phyloP scores from a whole-genome alignment of 92 coral and sea anemone genomes.

The Muricea muricata region DNA sequence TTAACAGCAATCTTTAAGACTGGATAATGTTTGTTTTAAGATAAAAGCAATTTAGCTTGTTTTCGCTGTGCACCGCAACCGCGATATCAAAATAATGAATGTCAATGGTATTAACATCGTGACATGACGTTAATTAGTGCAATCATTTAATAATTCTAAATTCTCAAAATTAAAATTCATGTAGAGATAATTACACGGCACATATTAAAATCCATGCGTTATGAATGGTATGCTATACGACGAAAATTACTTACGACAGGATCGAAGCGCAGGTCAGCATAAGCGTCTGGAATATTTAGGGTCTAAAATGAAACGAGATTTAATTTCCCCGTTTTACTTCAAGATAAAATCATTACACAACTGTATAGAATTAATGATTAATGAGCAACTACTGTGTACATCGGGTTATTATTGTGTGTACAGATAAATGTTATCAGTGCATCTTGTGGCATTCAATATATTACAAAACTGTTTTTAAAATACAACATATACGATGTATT shows the following conservation, averaged over 20 bases:
- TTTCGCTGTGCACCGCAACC: not conserved
- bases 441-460: not conserved
- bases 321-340: not conserved
- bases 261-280: constrained; percentile 94
- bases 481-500: no score
- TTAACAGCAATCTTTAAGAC: no score
- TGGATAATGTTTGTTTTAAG: no score
- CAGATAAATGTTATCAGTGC: not conserved
- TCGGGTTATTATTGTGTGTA: not conserved
- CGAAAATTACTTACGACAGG: constrained; percentile 79
- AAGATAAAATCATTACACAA: not conserved
- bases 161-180: not conserved
- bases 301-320: constrained; percentile 65
- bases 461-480: no score
- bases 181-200: not conserved
- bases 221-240: no score
- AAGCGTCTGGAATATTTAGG: constrained; percentile 93
- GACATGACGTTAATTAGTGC: not conserved
- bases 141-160: not conserved
- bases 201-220: not conserved
- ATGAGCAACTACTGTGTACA: not conserved
- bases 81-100: not conserved
- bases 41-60: no score
- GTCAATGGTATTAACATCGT: not conserved
- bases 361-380: not conserved